phyloP scores from a whole-genome alignment of 2,113 vertebrate species.

The Alligator mississippiensis region DNA sequence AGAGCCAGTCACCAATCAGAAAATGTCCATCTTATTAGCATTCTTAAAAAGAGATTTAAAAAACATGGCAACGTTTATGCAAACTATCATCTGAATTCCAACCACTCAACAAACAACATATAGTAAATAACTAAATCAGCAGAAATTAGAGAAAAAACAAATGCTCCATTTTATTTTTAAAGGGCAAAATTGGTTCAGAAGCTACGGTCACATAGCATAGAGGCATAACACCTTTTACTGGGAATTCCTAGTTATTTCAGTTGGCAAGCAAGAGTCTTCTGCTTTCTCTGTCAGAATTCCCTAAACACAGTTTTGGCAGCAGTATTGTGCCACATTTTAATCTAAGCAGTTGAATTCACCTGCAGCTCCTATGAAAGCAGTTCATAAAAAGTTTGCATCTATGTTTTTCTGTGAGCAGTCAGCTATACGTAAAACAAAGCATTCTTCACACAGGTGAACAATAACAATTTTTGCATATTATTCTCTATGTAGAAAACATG shows the following conservation, averaged over 20 bases:
- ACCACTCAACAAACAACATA: not conserved
- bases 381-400: not conserved
- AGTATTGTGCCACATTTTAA: not conserved
- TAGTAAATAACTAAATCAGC: not conserved
- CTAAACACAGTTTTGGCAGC: not conserved
- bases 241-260: not conserved
- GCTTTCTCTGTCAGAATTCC: not conserved
- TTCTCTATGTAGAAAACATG: not conserved
- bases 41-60: not conserved
- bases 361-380: not conserved
- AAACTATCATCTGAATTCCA: not conserved
- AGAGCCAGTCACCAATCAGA: not conserved
- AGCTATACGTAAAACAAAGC: not conserved
- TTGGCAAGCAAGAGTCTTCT: not conserved
- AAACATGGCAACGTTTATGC: not conserved
- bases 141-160: not conserved
- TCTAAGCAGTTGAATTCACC: not conserved
- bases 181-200: not conserved
- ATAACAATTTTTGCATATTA: not conserved
- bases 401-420: not conserved
- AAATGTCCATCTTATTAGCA: not conserved
- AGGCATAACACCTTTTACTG: not conserved
- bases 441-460: not conserved
- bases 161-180: not conserved
- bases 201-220: not conserved